Evolutionary conservation across 2,797 vertebrate species (phyloP).

Genomic region (Myripristis jacobus): DNA sequence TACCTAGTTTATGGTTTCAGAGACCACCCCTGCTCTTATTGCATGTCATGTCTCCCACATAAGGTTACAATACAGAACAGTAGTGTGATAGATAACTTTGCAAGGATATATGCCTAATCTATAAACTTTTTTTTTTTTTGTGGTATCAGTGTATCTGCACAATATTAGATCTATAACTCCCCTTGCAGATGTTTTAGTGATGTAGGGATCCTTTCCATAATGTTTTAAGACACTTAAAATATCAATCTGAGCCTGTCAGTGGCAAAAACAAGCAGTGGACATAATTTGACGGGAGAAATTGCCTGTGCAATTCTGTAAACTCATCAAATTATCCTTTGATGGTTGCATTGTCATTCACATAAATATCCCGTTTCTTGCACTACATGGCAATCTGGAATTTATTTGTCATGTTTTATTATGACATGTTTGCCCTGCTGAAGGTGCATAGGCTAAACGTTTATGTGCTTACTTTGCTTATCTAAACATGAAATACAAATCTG

Average conservation of each 20-base stretch:
- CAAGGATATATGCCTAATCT: not conserved
- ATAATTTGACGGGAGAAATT: too few species aligned
- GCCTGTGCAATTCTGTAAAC: too few species aligned
- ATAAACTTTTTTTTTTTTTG: too few species aligned
- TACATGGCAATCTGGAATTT: not conserved
- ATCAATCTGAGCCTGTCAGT: too few species aligned
- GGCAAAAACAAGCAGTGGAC: too few species aligned
- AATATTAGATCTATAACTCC: not conserved
- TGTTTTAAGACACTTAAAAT: too few species aligned
- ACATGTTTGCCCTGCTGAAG: not conserved
- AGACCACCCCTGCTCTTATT: constrained; percentile 44
- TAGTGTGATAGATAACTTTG: constrained; percentile 1
- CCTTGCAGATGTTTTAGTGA: too few species aligned
- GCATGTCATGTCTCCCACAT: constrained; percentile 2
- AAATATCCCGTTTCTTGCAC: not conserved
- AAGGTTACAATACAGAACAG: constrained; percentile 25
- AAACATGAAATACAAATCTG: too few species aligned
- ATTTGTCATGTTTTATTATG: not conserved
- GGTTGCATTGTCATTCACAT: too few species aligned
- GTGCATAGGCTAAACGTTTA: not conserved
- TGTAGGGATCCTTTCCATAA: too few species aligned
- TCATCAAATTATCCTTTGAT: too few species aligned
- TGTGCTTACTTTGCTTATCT: too few species aligned
- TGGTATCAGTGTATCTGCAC: not conserved
- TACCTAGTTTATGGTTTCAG: constrained; percentile 25